These are phyloP conservation scores for Volucella zonaria DNA, from an alignment of 2,888 invertebrate species.

Conservation along the genomic window DNA sequence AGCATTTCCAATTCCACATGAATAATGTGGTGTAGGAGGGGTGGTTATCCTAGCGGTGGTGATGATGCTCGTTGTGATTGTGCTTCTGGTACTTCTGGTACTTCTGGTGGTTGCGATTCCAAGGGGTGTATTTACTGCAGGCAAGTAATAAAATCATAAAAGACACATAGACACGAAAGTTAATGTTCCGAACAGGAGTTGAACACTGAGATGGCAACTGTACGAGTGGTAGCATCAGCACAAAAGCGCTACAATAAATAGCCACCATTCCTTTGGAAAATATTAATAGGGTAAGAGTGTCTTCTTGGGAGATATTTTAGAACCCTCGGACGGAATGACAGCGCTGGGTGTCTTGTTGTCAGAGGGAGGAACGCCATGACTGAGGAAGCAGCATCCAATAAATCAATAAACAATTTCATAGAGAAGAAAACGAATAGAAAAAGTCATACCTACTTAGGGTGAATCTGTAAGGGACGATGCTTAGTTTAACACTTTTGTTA, in stretches of 20 bases:
- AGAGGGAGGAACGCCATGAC: not conserved
- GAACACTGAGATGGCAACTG: constrained; percentile 43
- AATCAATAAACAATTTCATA: constrained; percentile 65
- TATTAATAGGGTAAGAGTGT: constrained; percentile 21
- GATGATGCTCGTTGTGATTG: constrained; percentile 11
- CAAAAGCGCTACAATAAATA: constrained; percentile 34
- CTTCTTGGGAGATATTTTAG: constrained; percentile 20
- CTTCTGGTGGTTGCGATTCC: not conserved
- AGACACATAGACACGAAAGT: constrained; percentile 71
- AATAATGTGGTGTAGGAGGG: constrained; percentile 50
- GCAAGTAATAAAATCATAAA: constrained; percentile 69
- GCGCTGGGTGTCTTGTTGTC: constrained; percentile 27
- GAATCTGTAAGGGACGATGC: constrained; percentile 51
- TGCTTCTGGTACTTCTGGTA: no score
- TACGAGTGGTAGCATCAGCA: constrained; percentile 5
- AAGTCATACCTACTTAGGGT: constrained; percentile 50
- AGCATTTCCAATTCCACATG: constrained; percentile 73
- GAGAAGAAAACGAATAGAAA: not conserved
- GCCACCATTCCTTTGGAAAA: constrained; percentile 21
- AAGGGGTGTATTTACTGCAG: constrained; percentile 61
- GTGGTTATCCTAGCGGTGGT: constrained; percentile 7
- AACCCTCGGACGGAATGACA: constrained; percentile 63
- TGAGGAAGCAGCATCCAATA: constrained; percentile 39
- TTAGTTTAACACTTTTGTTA: constrained; percentile 49
- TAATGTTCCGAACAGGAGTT: constrained; percentile 66